phyloP scores from a whole-genome alignment of 2,888 invertebrate species.

The Alentia gelatinosa region DNA sequence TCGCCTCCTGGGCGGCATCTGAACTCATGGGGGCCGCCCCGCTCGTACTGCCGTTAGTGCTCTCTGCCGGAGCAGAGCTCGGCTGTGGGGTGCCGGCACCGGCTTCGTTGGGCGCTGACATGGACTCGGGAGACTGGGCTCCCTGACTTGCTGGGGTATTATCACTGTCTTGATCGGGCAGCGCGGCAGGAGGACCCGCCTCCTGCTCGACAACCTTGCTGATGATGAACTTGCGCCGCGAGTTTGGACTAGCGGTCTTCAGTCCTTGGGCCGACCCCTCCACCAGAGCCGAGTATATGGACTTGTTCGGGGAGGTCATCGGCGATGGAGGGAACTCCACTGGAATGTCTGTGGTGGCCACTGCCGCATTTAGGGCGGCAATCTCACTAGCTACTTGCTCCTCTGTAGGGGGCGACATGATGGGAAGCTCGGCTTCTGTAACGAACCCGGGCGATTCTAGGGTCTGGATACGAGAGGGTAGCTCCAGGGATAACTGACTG shows the following conservation, averaged over 20 bases:
- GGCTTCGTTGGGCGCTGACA: not conserved
- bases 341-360: constrained; percentile 37
- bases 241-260: constrained; percentile 42
- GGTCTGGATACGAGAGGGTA: constrained; percentile 61
- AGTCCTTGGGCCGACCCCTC: not conserved
- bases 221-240: constrained; percentile 50
- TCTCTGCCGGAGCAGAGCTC: not conserved
- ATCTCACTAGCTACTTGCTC: constrained; percentile 39
- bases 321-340: constrained; percentile 65
- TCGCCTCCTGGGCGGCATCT: not conserved
- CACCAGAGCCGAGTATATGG: not conserved
- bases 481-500: constrained; percentile 10
- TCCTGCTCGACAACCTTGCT: constrained; percentile 51
- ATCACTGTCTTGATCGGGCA: not conserved
- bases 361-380: constrained; percentile 31
- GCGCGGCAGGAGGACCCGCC: not conserved
- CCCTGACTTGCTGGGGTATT: not conserved
- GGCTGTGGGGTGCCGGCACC: not conserved
- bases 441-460: constrained; percentile 66
- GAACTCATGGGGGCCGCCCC: not conserved
- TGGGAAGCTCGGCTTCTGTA: constrained; percentile 57
- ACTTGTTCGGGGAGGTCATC: constrained; percentile 60
- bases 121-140: not conserved
- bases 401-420: constrained; percentile 43
- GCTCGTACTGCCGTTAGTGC: not conserved